Conservation (phyloP, 37 sponge, comb jelly and placozoan genomes). For the Ephydatia muelleri region DNA sequence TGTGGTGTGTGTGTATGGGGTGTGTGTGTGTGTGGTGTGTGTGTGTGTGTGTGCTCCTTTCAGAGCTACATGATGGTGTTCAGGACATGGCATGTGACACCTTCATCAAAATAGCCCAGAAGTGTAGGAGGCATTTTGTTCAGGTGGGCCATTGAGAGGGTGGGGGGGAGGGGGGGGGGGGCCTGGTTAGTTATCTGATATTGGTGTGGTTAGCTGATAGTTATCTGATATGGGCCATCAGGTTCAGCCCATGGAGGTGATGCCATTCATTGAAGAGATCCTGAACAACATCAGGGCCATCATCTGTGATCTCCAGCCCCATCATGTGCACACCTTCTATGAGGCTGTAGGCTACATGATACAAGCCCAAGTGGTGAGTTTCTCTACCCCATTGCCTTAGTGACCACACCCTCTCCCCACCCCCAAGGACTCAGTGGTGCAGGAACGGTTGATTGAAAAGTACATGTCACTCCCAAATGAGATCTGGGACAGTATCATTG, state of each 20-base stretch:
- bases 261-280: conserved; percentile 96
- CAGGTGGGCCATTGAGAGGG: conserved; percentile 58
- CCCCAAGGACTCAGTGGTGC: conserved; percentile 72
- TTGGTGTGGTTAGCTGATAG: background rate
- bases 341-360: conserved; percentile 99
- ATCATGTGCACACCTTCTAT: conserved; percentile 99
- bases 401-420: background rate
- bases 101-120: conserved; percentile 99
- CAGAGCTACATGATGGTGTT: conserved; percentile 98
- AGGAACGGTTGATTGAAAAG: conserved; percentile 93
- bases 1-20: too few species aligned
- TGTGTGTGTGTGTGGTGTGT: conserved; percentile 14
- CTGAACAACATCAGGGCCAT: conserved; percentile 91
- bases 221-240: conserved; percentile 8
- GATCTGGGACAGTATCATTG: conserved; percentile 91
- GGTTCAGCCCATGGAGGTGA: conserved; percentile 87
- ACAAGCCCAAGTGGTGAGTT: conserved; percentile 86
- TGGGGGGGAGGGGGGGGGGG: background rate
- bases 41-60: background rate
- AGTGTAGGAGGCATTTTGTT: conserved; percentile 95
- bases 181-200: background rate
- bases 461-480: conserved; percentile 97
- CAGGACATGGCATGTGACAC: conserved; percentile 99
- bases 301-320: conserved; percentile 97
- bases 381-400: background rate